A percentile compares a stretch with the other conserved stretches of the same genome.
phyloP scores from a whole-genome alignment of 2,113 vertebrate genomes.

The Bothrops jararaca region DNA sequence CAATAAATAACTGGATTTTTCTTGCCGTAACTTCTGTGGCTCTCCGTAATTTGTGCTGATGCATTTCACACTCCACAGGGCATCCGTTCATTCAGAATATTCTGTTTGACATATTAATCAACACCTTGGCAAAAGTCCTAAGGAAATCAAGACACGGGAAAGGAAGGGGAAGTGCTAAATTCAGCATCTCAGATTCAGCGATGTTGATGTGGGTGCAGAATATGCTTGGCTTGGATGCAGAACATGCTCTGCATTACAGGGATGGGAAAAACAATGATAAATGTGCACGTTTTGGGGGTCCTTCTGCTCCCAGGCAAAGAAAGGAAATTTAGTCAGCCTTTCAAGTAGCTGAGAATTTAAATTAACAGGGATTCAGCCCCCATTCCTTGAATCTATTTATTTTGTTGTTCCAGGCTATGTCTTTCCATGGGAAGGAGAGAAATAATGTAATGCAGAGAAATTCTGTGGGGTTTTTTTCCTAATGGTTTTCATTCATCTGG shows the following conservation, averaged over 20 bases:
- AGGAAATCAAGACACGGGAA: constrained; percentile 49
- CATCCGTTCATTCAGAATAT: constrained; percentile 45
- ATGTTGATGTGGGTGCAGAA: constrained; percentile 8
- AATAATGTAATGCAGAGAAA: background rate
- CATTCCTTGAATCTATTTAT: background rate
- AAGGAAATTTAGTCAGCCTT: background rate
- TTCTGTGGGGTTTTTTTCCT: background rate
- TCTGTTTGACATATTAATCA: constrained; percentile 61
- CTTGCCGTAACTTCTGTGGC: constrained; percentile 46
- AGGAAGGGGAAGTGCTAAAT: constrained; percentile 38
- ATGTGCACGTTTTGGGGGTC: constrained; percentile 10
- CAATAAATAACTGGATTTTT: constrained; percentile 44
- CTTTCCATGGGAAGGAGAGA: background rate
- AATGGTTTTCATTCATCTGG: background rate
- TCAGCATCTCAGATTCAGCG: constrained; percentile 34
- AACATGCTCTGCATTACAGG: constrained; percentile 38
- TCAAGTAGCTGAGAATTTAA: background rate
- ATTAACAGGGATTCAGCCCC: background rate
- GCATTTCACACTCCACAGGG: constrained; percentile 32
- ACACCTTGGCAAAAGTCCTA: constrained; percentile 42
- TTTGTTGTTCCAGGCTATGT: background rate
- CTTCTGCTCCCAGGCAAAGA: constrained; percentile 23
- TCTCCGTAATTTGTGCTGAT: constrained; percentile 44
- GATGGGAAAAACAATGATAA: constrained; percentile 16
- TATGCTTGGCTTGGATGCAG: constrained; percentile 1